Conservation (phyloP, 2,888 invertebrate species). For the Hetaerina titia region DNA sequence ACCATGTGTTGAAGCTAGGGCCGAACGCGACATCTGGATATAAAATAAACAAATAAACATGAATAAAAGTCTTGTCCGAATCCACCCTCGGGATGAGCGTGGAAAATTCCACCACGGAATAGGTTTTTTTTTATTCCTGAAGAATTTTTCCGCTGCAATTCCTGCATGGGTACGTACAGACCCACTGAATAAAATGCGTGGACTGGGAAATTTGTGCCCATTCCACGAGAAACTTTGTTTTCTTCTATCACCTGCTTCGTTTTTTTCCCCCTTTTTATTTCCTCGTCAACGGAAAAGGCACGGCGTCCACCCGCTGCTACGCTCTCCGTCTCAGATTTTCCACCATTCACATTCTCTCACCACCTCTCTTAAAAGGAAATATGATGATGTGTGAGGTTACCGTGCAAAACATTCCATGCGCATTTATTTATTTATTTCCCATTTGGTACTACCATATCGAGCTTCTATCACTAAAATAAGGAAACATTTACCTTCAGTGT, state of each 20-base stretch:
- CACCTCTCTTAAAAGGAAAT: no score
- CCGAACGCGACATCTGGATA: neutral
- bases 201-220: neutral
- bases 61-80: no score
- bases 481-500: no score
- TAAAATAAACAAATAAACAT: neutral
- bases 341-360: neutral
- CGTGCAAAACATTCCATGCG: neutral
- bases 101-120: neutral
- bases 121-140: neutral
- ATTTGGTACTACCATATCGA: neutral
- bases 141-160: neutral
- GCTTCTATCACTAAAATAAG: neutral
- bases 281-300: no score
- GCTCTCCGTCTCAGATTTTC: neutral
- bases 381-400: neutral
- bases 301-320: neutral
- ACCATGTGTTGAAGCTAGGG: neutral
- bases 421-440: neutral
- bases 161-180: neutral
- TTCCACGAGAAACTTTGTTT: neutral
- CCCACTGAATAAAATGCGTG: neutral
- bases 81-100: neutral
- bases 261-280: no score
- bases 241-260: neutral